Conservation (phyloP, 2,888 invertebrate species). For the Coecobrya sp. region DNA sequence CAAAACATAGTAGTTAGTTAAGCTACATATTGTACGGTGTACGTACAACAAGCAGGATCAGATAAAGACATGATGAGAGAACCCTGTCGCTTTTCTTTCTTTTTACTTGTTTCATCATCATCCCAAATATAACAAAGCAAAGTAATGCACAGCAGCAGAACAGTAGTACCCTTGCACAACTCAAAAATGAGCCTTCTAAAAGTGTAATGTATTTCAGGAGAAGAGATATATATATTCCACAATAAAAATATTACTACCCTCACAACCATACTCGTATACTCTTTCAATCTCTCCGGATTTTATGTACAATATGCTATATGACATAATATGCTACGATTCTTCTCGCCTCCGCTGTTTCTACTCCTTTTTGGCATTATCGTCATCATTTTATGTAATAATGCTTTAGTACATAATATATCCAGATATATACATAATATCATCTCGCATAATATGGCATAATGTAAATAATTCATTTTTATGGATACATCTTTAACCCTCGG, state of each 20-base stretch:
- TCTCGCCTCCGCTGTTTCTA: constrained; percentile 32
- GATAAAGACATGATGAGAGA: not conserved
- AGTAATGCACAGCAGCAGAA: not conserved
- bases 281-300: not conserved
- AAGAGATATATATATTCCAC: not conserved
- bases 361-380: constrained; percentile 16
- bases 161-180: constrained; percentile 1
- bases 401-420: not conserved
- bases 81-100: constrained; percentile 41
- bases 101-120: constrained; percentile 42
- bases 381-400: not conserved
- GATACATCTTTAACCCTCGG: constrained; percentile 56
- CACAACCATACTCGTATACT: not conserved
- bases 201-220: not conserved
- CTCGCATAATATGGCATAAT: not conserved
- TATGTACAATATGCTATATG: constrained; percentile 18
- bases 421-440: constrained; percentile 35
- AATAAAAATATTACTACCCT: not conserved
- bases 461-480: constrained; percentile 52
- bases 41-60: not conserved
- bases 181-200: constrained; percentile 4
- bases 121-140: constrained; percentile 5
- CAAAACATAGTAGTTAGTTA: constrained; percentile 16
- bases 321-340: not conserved
- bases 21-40: not conserved